Evolutionary conservation across 2,888 invertebrate species (phyloP), one percentile per base, ranked within the genome.

Genomic region (Amphiduros pacificus): DNA sequence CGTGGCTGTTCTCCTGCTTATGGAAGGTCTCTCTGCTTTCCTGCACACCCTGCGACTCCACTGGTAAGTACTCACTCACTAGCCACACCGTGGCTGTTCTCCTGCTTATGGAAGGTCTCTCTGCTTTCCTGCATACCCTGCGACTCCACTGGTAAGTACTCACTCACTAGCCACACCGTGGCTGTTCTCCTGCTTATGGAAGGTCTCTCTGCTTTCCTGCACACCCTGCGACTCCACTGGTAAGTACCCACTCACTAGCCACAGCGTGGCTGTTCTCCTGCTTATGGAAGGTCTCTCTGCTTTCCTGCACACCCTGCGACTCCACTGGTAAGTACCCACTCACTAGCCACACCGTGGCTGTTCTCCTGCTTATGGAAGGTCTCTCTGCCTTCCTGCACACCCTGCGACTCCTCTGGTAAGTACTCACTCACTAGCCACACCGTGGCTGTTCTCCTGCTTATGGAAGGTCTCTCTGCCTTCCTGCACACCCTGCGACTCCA

Each of bases 1-100:
- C 51, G 88, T 99, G 49, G 90, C 92, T 73, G 95, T 99, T 82
- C 88, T 99, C 32, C 94, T 99, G 62, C 87, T 99, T 54, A 99
- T 99, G 99, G 99, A 99, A 86, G 99, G 99, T 1, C 87, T 99
- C 26, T 98, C 97, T 27, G 99, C 99, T 55, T 99, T 99, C 87
- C 88, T 99, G 73, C 99, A 99, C 84, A 97, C 98, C 27, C 88
- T 99, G 71, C 93, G 99, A 85, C 86, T 97, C 76, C 97, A 97
- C 85, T 97, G 97, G 96, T 93, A 82, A 82, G 85, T 77, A 11
- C 11, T 49, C 40, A 36, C n/a, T n/a, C n/a, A n/a, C n/a, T n/a
- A n/a, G n/a, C n/a, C 14, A 49, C n/a, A 98, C 99, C 51, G 88
- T 99, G 49, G 90, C 92, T 73, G 95, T 99, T 82, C 88, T 99